Conservation (phyloP, 2,797 vertebrate genomes). For the Loriculus beryllinus region DNA sequence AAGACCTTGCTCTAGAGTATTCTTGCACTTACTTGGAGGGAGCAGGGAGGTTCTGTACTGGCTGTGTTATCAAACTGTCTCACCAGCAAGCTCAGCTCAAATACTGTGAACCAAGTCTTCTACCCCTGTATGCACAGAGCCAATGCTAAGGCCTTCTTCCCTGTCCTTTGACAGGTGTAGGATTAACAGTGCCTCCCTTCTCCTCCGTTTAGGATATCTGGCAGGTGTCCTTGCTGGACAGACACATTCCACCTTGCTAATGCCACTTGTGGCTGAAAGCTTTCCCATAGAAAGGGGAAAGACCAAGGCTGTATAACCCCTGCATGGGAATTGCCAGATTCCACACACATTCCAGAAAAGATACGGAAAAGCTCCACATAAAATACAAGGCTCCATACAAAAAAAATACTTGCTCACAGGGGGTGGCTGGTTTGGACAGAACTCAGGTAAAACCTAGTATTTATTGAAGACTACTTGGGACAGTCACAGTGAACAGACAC, state of each 20-base stretch:
- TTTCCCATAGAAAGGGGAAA: not conserved
- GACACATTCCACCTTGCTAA: not conserved
- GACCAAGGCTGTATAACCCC: not conserved
- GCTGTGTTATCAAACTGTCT: not conserved
- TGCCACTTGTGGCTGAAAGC: not conserved
- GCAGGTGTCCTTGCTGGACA: not conserved
- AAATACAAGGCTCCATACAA: not conserved
- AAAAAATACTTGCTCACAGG: not conserved
- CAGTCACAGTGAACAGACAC: constrained; percentile 26
- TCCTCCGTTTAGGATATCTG: not conserved
- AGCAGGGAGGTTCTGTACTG: not conserved
- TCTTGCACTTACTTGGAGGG: not conserved
- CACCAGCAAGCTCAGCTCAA: not conserved
- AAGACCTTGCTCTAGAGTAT: not conserved
- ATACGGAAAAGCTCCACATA: not conserved
- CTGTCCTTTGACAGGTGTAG: not conserved
- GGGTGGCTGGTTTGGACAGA: not conserved
- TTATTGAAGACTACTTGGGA: constrained; percentile 41
- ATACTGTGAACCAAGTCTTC: not conserved
- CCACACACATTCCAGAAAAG: not conserved
- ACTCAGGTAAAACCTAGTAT: not conserved
- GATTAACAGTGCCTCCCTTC: not conserved
- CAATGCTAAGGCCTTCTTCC: not conserved
- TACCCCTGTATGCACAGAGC: not conserved
- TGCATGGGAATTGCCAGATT: not conserved